phyloP scores from a whole-genome alignment of 1,140 invertebrate genomes.

The Cryptotermes secundus region DNA sequence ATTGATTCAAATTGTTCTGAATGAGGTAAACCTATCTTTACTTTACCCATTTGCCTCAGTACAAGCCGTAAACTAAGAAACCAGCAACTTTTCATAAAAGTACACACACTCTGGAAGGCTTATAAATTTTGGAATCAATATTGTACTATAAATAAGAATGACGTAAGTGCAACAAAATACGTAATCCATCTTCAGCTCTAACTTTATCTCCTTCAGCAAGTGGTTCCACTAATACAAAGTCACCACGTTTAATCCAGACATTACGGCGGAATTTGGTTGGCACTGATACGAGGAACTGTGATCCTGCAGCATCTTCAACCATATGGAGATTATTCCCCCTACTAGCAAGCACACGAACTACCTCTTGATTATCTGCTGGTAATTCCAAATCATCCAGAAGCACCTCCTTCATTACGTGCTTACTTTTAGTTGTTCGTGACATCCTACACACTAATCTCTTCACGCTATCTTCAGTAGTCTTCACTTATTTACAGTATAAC shows the following conservation, averaged over 20 bases:
- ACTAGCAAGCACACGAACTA: conserved; percentile 74
- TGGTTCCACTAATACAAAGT: conserved; percentile 83
- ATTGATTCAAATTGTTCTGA: too few relatives aligned
- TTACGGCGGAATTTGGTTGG: conserved; percentile 87
- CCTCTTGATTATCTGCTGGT: conserved; percentile 71
- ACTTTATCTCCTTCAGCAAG: conserved; percentile 90
- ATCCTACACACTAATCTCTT: too few relatives aligned
- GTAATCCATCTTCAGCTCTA: conserved; percentile 67
- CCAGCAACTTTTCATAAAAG: too few relatives aligned
- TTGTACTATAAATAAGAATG: too few relatives aligned
- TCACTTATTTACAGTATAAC: too few relatives aligned
- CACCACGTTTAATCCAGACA: conserved; percentile 86
- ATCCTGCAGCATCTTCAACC: conserved; percentile 62
- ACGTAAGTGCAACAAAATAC: too few relatives aligned
- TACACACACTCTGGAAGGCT: too few relatives aligned
- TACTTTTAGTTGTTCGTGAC: conserved; percentile 79
- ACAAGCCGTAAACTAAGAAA: too few relatives aligned
- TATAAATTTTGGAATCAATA: too few relatives aligned
- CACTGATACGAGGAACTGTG: conserved; percentile 81
- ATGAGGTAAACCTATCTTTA: too few relatives aligned
- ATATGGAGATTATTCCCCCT: conserved; percentile 90
- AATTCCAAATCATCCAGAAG: conserved; percentile 65
- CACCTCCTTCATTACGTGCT: conserved; percentile 79
- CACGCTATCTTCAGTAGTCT: too few relatives aligned
- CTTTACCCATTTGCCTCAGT: too few relatives aligned